A percentile compares a stretch with the other conserved stretches of the same genome.
These are phyloP conservation scores for Chiloscyllium plagiosum DNA, from an alignment of 2,113 vertebrate species.

Conservation along the genomic window DNA sequence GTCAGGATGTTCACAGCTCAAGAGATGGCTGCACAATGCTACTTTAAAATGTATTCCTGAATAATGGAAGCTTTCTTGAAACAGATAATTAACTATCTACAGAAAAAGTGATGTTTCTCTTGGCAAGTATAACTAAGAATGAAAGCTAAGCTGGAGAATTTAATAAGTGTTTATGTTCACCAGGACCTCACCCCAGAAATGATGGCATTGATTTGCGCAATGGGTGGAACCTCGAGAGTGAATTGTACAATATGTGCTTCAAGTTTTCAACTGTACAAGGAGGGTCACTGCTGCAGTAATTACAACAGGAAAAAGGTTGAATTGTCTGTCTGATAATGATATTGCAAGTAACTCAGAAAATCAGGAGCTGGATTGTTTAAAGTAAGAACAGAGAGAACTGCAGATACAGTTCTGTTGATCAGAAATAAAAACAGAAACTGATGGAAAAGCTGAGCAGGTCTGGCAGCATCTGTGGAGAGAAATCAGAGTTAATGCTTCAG, in stretches of 20 bases:
- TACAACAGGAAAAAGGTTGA: not conserved
- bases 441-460: too few relatives aligned
- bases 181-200: slow-evolving; percentile 42
- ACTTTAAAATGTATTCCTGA: slow-evolving; percentile 47
- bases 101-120: slow-evolving; percentile 65
- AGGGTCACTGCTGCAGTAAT: not conserved
- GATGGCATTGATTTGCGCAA: slow-evolving; percentile 39
- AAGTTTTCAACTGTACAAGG: not conserved
- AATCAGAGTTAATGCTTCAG: too few relatives aligned
- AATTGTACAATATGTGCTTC: not conserved
- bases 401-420: too few relatives aligned
- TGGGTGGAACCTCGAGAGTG: not conserved
- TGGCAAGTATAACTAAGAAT: slow-evolving; percentile 55
- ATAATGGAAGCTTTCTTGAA: slow-evolving; percentile 51
- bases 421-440: too few relatives aligned
- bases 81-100: slow-evolving; percentile 53
- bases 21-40: slow-evolving; percentile 42
- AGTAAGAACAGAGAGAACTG: too few relatives aligned
- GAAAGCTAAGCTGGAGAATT: slow-evolving; percentile 47
- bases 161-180: slow-evolving; percentile 47
- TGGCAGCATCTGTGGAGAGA: too few relatives aligned
- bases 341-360: not conserved
- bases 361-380: not conserved
- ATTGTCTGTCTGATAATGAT: not conserved
- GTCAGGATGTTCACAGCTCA: slow-evolving; percentile 41